Base-by-base conservation (phyloP, 2,113 vertebrate species). In the Cyanocitta stelleri region DNA sequence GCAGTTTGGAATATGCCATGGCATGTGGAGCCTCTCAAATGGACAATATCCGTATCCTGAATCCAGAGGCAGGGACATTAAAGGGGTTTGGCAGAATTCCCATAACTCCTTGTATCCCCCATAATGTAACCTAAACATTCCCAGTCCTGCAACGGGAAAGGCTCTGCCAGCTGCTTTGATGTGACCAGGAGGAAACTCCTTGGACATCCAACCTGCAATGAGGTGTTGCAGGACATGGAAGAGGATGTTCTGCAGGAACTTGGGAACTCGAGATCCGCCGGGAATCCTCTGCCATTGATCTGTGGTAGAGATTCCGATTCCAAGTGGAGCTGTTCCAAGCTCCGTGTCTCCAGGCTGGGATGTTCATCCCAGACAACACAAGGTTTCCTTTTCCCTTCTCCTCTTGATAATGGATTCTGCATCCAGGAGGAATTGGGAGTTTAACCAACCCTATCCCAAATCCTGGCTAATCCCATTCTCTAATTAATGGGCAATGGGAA, bases 71-170 rank as follows among this genome's bases (percentile, higher is more conserved):
- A 51, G 20, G 6, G 44, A 30, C 0, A 2, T 0, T 4, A 24
- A 2, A 9, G 29, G 13, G 33, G 1, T 11, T 55, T 39, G 80
- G 63, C 46, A 73, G 22, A 62, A 63, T 37, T 49, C 83, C 37
- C 46, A 0, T 1, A 23, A 21, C 19, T 55, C 56, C 41, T 11
- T 1, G 6, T 6, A 33, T 4, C 72, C 39, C 69, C 13, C 13
- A 1, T 0, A 22, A 18, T 35, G 51, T 0, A 30, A 35, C 35
- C 7, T 3, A 4, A 43, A 18, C 67, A 1, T 18, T 41, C 33
- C 43, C 2, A 20, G 15, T 7, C 24, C 83, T 62, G 44, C 59
- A 37, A 1, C 0, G 23, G 26, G 29, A 17, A 54, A 59, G 56
- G 29, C 39, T 46, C 52, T 75, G 37, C 19, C 17, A 54, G 66